Evolutionary conservation across 2,797 vertebrate genomes (phyloP), one percentile per base, ranked within the genome.

Genomic region (Periparus ater): DNA sequence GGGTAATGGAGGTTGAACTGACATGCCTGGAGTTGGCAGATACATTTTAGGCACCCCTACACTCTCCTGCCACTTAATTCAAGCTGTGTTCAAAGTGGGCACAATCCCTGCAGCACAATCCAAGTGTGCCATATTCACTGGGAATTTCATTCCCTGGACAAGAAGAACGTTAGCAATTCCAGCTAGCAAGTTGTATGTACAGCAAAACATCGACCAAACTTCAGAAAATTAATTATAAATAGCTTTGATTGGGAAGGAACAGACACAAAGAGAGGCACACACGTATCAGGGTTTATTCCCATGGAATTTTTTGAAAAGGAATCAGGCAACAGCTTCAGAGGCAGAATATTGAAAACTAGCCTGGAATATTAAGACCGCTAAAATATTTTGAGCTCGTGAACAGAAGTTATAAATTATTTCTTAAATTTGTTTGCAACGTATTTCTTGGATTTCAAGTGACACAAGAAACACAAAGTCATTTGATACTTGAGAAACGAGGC

Each of bases 21-120:
- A 91, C 68, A 70, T 85, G 70, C 58, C 71, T 92, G 25, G 88
- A 93, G 36, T 47, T 73, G 82, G 54, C 93, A 95, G 57, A 54
- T 57, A 76, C 61, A 82, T 95, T 93, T 78, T 83, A 91, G 87
- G 63, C 79, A 93, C 72, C 76, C 50, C 74, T 87, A 48, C 45
- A 54, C 57, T 91, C 47, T 91, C 92, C 66, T 93, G 68, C 61
- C 71, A 63, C 88, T 92, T 91, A 82, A 95, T 95, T 70, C 93
- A 87, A 93, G 83, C 82, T 66, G 57, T 87, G 67, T 80, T 95
- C 91, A 91, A 38, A 85, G 70, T n/a, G 65, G 80, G 47, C 57
- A 77, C 77, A 80, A 77, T 73, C 85, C 86, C 58, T 78, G 63
- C 44, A 88, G 82, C 74, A 73, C 77, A 89, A 73, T 72, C 86